These are phyloP conservation scores for Sipha maydis DNA, from an alignment of 2,888 invertebrate species.

Conservation along the genomic window DNA sequence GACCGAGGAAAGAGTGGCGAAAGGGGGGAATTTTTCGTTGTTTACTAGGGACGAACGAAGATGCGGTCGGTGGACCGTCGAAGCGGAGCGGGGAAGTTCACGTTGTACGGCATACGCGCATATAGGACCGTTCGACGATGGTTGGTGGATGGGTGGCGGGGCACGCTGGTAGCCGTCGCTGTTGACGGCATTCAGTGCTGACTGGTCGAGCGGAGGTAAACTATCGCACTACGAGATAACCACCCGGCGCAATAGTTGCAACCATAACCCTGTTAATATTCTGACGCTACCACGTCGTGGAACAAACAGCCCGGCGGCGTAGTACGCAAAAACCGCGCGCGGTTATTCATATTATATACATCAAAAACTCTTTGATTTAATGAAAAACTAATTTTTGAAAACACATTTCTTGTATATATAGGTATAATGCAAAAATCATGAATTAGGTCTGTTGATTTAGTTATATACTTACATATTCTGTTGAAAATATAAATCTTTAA, in stretches of 20 bases:
- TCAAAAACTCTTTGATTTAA: too few relatives aligned
- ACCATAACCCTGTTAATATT: neutral
- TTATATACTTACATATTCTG: too few relatives aligned
- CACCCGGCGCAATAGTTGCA: neutral
- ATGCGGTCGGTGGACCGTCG: neutral
- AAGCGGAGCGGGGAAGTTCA: neutral
- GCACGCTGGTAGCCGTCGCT: neutral
- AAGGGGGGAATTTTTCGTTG: conserved; percentile 25
- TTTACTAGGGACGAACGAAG: conserved; percentile 50
- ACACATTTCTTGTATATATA: too few relatives aligned
- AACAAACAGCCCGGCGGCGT: neutral
- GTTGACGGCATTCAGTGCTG: neutral
- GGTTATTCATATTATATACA: neutral
- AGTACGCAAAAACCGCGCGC: neutral
- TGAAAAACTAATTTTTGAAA: too few relatives aligned
- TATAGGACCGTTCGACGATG: neutral
- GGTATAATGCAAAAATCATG: too few relatives aligned
- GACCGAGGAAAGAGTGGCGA: neutral
- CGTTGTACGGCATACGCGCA: neutral
- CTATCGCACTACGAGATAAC: neutral
- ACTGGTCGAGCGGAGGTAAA: neutral
- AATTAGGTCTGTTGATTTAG: too few relatives aligned
- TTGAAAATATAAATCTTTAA: too few relatives aligned
- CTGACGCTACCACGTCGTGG: neutral
- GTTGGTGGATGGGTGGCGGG: neutral